Percentiles rank a stretch among this genome's conserved stretches.
phyloP scores from a whole-genome alignment of 37 sponge, comb jelly and placozoan species.

The Crambe crambe region DNA sequence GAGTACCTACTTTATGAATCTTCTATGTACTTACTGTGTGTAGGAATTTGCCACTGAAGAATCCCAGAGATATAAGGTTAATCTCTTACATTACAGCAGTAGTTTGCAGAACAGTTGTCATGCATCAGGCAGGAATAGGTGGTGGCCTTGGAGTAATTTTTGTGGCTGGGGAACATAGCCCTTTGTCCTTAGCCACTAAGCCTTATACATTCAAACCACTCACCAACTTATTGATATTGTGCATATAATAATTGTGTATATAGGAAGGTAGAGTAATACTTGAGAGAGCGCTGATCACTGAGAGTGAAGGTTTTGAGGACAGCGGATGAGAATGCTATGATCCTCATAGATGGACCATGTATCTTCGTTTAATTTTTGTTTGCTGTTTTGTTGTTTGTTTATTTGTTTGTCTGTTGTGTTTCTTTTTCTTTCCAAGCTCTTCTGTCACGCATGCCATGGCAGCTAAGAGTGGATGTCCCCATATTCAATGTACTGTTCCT shows the following conservation, averaged over 20 bases:
- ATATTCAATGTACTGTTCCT: too few relatives aligned
- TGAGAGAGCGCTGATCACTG: conserved; percentile 94
- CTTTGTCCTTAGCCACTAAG: not conserved
- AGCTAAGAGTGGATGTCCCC: too few relatives aligned
- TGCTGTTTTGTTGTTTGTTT: not conserved
- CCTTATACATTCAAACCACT: not conserved
- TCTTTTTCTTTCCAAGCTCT: too few relatives aligned
- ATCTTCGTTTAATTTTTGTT: not conserved
- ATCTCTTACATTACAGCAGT: too few relatives aligned
- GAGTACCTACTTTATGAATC: too few relatives aligned
- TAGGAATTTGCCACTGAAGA: conserved; percentile 98
- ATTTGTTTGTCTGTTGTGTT: too few relatives aligned
- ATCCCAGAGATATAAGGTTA: conserved; percentile 94
- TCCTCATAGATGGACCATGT: too few relatives aligned
- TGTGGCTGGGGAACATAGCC: not conserved
- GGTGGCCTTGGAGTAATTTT: too few relatives aligned
- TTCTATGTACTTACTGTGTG: not conserved
- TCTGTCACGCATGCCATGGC: too few relatives aligned
- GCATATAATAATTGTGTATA: not conserved
- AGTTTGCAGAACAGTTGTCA: too few relatives aligned
- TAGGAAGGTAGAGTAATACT: conserved; percentile 97
- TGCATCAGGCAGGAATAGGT: too few relatives aligned
- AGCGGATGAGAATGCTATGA: conserved; percentile 5
- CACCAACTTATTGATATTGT: not conserved
- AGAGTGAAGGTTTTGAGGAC: conserved; percentile 94